Conservation (phyloP, 2,113 vertebrate genomes). For the Triplophysa dalaica region DNA sequence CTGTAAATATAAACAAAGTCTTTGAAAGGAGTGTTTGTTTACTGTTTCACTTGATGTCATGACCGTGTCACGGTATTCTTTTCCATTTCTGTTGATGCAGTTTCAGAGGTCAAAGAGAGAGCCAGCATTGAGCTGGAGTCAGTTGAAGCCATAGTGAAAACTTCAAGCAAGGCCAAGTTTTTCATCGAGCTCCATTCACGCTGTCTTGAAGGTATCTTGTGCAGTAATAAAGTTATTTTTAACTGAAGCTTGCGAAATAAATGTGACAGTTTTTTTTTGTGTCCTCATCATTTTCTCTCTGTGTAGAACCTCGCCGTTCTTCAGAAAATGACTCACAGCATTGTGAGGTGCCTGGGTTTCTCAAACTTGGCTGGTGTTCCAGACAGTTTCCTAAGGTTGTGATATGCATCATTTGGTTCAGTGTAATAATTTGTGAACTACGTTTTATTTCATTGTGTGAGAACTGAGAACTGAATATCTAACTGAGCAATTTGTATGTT, state of each 20-base stretch:
- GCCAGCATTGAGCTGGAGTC: slow-evolving; percentile 81
- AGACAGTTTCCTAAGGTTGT: slow-evolving; percentile 84
- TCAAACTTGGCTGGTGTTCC: slow-evolving; percentile 81
- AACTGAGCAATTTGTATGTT: too few species aligned
- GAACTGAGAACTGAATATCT: too few species aligned
- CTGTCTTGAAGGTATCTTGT: slow-evolving; percentile 78
- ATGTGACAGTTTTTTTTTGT: slow-evolving; percentile 14
- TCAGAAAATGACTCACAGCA: slow-evolving; percentile 81
- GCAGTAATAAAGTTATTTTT: neutral
- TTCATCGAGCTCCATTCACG: slow-evolving; percentile 84
- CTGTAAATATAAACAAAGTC: neutral
- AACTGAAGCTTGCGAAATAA: neutral
- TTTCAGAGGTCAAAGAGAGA: slow-evolving; percentile 61
- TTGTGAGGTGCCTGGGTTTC: slow-evolving; percentile 81
- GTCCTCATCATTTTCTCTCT: slow-evolving; percentile 7
- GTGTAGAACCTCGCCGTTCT: slow-evolving; percentile 77
- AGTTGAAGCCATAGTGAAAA: slow-evolving; percentile 84
- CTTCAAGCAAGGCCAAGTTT: slow-evolving; percentile 82
- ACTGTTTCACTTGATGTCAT: neutral
- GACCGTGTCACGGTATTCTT: neutral
- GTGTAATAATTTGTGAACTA: neutral
- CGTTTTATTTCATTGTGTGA: neutral
- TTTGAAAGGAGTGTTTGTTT: neutral
- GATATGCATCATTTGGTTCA: neutral
- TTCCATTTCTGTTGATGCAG: slow-evolving; percentile 60